These are phyloP conservation scores for Anastrepha obliqua DNA, from an alignment of 1,140 invertebrate genomes.

Conservation along the genomic window DNA sequence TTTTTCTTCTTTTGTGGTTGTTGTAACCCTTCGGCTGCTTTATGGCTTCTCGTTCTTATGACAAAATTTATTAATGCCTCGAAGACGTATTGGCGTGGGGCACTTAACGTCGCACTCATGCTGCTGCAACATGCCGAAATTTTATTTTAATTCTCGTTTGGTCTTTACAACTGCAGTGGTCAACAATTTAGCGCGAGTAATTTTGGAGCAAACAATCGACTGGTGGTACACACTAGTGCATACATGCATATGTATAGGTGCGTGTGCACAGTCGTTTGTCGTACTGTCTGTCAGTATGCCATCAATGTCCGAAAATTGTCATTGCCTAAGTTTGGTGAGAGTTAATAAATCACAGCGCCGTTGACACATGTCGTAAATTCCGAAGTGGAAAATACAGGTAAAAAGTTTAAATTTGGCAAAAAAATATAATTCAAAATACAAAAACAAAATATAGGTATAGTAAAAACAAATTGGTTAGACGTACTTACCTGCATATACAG, in stretches of 20 bases:
- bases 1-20: background rate
- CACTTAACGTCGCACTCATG: background rate
- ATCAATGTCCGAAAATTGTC: constrained; percentile 50
- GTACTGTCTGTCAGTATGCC: constrained; percentile 25
- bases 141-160: background rate
- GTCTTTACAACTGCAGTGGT: background rate
- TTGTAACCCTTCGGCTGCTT: background rate
- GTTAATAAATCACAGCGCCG: constrained; percentile 54
- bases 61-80: constrained; percentile 39
- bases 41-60: constrained; percentile 17
- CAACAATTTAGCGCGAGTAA: constrained; percentile 9
- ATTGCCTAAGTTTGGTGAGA: constrained; percentile 48
- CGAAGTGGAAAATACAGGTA: constrained; percentile 21
- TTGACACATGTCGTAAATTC: constrained; percentile 54
- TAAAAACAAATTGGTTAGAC: constrained; percentile 30
- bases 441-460: background rate
- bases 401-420: background rate
- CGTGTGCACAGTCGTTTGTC: background rate
- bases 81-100: constrained; percentile 16
- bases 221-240: background rate
- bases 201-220: background rate
- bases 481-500: background rate
- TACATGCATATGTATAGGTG: no score
- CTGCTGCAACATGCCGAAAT: background rate
- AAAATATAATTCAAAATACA: background rate